Evolutionary conservation across 2,888 invertebrate species (phyloP), one percentile per base, ranked within the genome.

Genomic region (Megastigmus dorsalis): DNA sequence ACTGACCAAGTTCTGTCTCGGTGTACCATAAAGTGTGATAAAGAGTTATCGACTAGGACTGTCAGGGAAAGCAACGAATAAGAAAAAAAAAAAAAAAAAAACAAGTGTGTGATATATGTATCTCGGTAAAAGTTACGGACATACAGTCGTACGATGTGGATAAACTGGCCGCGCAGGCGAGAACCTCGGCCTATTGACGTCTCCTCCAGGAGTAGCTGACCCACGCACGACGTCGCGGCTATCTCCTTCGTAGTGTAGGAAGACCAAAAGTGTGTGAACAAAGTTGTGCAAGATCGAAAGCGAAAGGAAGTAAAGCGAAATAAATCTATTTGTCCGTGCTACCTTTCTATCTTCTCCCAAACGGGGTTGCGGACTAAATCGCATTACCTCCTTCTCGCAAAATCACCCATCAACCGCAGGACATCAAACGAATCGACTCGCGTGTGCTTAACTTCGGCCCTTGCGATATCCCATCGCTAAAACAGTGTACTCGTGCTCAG

Each of bases 161-260:
- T 62, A 28, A 62, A 55, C 38, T 52, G 67, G 52, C 23, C 41
- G 33, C 18, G 20, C 13, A 18, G 28, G 15, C 18, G 26, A 23
- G 23, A 38, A 15, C 3, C 41, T 15, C 13, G 38, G 38, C 38
- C 62, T 30, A 62, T 18, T 63, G 10, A 18, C 38, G 41, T 38
- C 54, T 38, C 20, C 28, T 15, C 41, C 41, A 50, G 50, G 43
- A 57, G 68, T 33, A 74, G 74, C 74, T 74, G 74, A 74, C 69
- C 67, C 41, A n/a, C 6, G n/a, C 41, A 7, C 36, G 36, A 41
- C 26, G 26, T 43, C 10, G 10, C 9, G 10, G 13, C 23, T 4
- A 43, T 23, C 48, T 23, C 23, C 26, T 6, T 13, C 20, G 57
- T 23, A n/a, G 23, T 15, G 33, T 38, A 48, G 23, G 1, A 28